These are phyloP conservation scores for Cyprinella venusta DNA, from an alignment of 2,797 vertebrate genomes.

Conservation along the genomic window DNA sequence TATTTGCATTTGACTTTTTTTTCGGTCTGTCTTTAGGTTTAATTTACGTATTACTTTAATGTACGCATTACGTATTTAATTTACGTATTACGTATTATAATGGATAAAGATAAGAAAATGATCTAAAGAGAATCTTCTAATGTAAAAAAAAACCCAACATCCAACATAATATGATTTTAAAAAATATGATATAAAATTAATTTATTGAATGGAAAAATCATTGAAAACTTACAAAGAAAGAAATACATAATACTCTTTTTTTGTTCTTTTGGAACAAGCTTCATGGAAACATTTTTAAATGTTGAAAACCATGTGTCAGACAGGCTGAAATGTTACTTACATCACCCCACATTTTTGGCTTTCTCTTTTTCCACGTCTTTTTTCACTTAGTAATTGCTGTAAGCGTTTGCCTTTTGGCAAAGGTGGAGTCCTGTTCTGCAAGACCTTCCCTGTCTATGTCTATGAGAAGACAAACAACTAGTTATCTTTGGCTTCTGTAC, in stretches of 20 bases:
- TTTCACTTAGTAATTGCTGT: conserved; percentile 2
- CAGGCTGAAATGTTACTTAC: not conserved
- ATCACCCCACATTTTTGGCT: conserved; percentile 2
- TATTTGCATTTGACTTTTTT: not conserved
- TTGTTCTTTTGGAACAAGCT: not conserved
- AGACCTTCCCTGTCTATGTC: conserved; percentile 36
- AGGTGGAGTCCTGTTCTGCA: conserved; percentile 31
- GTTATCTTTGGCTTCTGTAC: conserved; percentile 34
- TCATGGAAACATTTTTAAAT: conserved; percentile 16
- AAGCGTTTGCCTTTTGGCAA: conserved; percentile 38
- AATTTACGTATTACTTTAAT: not conserved
- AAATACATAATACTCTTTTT: not conserved
- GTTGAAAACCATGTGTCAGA: conserved; percentile 15
- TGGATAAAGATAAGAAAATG: not conserved
- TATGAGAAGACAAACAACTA: conserved; percentile 42
- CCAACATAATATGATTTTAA: not conserved
- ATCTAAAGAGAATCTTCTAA: not conserved
- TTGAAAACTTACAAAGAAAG: not conserved
- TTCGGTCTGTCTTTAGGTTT: not conserved
- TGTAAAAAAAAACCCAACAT: not conserved
- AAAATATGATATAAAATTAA: not conserved
- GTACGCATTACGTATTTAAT: not conserved
- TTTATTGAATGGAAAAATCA: not conserved
- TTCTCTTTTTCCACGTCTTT: not conserved
- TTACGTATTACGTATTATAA: not conserved